phyloP scores from a whole-genome alignment of 2,113 vertebrate species.

The Lasiurus cinereus region DNA sequence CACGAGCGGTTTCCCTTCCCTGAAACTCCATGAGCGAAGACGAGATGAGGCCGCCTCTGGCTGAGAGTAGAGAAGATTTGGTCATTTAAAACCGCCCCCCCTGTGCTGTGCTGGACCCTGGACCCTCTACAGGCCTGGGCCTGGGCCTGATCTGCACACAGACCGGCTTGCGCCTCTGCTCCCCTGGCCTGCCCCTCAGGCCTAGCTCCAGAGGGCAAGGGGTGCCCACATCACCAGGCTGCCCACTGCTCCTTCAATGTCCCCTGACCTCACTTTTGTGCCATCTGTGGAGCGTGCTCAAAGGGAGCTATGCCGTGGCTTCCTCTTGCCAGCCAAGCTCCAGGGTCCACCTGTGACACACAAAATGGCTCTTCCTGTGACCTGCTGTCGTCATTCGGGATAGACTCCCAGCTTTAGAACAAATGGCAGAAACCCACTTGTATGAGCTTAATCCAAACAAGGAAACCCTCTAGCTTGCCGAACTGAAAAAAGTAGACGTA shows the following conservation, averaged over 20 bases:
- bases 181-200: background rate
- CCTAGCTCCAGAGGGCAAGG: background rate
- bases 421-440: background rate
- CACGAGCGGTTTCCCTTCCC: background rate
- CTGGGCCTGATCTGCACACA: background rate
- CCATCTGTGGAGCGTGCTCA: background rate
- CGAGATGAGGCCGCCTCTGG: background rate
- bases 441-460: background rate
- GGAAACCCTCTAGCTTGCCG: background rate
- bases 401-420: background rate
- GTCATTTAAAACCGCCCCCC: background rate
- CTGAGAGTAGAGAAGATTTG: background rate
- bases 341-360: background rate
- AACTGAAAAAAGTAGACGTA: background rate
- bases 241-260: background rate
- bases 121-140: background rate
- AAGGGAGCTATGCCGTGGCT: background rate
- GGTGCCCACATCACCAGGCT: background rate
- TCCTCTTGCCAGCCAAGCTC: background rate
- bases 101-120: background rate
- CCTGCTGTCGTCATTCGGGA: background rate
- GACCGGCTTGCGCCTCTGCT: background rate
- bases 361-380: background rate
- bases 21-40: background rate
- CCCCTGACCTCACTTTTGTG: background rate